Conservation (phyloP, 2,113 vertebrate genomes). For the Megaleporinus macrocephalus region DNA sequence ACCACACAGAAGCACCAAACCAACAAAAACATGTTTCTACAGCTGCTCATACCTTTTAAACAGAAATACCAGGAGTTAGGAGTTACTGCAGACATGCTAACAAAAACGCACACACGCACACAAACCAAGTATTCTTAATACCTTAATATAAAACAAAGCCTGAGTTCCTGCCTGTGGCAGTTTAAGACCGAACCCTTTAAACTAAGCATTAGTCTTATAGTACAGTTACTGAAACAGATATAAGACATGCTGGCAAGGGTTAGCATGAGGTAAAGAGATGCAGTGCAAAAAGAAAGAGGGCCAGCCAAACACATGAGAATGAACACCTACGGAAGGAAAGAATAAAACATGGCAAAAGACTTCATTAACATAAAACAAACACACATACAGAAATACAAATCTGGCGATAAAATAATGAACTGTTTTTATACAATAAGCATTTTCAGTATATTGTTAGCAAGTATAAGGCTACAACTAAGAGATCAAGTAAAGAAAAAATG, state of each 20-base stretch:
- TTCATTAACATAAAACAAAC: conserved; percentile 48
- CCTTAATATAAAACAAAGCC: not conserved
- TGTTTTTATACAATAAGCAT: not conserved
- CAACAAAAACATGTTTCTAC: not conserved
- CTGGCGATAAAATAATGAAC: not conserved
- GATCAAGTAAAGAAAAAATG: conserved; percentile 11
- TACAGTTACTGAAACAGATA: not conserved
- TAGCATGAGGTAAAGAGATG: conserved; percentile 65
- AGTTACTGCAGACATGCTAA: conserved; percentile 6
- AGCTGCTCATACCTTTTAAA: not conserved
- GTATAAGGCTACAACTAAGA: not conserved
- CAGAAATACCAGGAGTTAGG: not conserved
- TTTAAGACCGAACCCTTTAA: not conserved
- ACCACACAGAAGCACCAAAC: conserved; percentile 6
- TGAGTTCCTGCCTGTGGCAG: not conserved
- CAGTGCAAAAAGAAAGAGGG: conserved; percentile 76
- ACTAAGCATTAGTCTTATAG: not conserved
- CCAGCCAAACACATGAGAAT: conserved; percentile 76
- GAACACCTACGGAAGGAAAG: conserved; percentile 74
- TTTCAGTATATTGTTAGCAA: not conserved
- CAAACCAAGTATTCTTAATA: not conserved
- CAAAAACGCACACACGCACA: not conserved
- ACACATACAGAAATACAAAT: conserved; percentile 59
- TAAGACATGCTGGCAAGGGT: not conserved
- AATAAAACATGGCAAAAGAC: conserved; percentile 59